Evolutionary conservation across 1,140 invertebrate genomes (phyloP).

Genomic region (Anthonomus grandis): DNA sequence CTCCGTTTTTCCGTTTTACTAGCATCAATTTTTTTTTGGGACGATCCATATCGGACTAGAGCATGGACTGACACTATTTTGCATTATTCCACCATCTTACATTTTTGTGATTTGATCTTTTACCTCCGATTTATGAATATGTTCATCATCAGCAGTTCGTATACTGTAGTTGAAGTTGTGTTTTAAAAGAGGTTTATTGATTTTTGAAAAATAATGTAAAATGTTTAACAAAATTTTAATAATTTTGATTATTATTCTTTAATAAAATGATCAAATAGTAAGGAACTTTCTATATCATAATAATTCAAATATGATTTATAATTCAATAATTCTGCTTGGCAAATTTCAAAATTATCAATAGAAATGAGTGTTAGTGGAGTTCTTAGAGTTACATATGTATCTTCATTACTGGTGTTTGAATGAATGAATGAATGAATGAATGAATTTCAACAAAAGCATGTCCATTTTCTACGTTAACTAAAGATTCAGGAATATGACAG

Average conservation of each 20-base stretch:
- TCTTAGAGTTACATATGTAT: constrained; percentile 3
- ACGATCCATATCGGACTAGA: too few species aligned
- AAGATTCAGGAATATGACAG: constrained; percentile 4
- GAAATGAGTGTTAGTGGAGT: background rate
- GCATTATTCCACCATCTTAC: background rate
- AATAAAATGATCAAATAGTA: background rate
- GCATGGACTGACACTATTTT: background rate
- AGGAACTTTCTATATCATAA: background rate
- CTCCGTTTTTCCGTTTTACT: background rate
- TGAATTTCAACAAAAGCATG: constrained; percentile 7
- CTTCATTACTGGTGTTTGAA: constrained; percentile 6
- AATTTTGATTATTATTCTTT: too few species aligned
- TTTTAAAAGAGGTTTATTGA: background rate
- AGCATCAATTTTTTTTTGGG: too few species aligned
- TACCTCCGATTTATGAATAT: background rate
- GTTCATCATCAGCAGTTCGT: background rate
- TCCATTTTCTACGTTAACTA: background rate
- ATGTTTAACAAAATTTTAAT: background rate
- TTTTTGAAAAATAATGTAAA: background rate
- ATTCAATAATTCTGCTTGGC: background rate
- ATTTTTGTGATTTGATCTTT: background rate
- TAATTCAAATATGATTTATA: background rate
- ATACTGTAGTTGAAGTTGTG: background rate
- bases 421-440: too few species aligned
- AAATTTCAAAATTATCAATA: constrained; percentile 12